Evolutionary conservation across 2,888 invertebrate species (phyloP).

Genomic region (Pinctada fucata): DNA sequence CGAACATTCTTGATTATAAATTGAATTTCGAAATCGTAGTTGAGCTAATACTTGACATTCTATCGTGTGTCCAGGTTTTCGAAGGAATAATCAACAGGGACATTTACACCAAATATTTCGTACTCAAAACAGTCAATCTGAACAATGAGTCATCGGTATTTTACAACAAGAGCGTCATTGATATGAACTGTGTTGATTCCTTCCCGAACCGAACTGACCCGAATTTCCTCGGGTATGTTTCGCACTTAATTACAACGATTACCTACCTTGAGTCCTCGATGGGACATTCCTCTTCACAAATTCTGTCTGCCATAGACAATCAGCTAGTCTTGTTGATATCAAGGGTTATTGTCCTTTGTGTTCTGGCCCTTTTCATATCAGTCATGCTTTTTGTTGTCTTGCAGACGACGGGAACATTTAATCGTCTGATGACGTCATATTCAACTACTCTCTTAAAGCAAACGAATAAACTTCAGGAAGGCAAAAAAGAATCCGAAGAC

Average conservation of each 20-base stretch:
- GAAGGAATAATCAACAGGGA: background rate
- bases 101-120: background rate
- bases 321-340: background rate
- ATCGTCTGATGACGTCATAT: constrained; percentile 48
- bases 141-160: background rate
- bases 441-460: constrained; percentile 53
- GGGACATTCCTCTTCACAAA: too few relatives aligned
- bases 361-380: constrained; percentile 33
- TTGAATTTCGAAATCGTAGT: background rate
- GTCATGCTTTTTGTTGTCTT: constrained; percentile 30
- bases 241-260: too few relatives aligned
- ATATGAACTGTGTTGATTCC: background rate
- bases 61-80: background rate
- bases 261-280: too few relatives aligned
- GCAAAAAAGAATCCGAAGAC: constrained; percentile 67
- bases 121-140: background rate
- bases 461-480: constrained; percentile 60
- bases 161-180: background rate
- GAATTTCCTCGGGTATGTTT: too few relatives aligned
- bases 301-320: background rate
- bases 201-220: background rate
- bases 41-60: background rate
- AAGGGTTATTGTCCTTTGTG: constrained; percentile 22
- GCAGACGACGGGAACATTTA: constrained; percentile 44
- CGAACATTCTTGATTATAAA: background rate